A percentile compares a stretch with the other conserved stretches of the same genome.
Evolutionary conservation across 2,888 invertebrate species (phyloP).

Genomic region (Spilarctia lutea): DNA sequence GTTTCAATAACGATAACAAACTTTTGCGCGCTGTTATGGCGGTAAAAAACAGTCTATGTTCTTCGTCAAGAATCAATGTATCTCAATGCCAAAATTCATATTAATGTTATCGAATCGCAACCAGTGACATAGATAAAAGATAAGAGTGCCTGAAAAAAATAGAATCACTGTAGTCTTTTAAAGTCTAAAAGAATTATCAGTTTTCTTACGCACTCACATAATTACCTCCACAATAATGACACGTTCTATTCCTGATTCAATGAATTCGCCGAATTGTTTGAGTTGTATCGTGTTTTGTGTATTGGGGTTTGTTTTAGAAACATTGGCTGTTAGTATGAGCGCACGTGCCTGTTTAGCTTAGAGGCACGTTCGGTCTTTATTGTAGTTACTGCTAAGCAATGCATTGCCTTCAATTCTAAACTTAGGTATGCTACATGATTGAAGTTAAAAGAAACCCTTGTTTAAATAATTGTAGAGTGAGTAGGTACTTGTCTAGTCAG

Average conservation of each 20-base stretch:
- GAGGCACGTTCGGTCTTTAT: constrained; percentile 64
- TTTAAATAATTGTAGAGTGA: background rate
- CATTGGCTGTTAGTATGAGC: constrained; percentile 69
- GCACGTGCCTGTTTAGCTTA: constrained; percentile 81
- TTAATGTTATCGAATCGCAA: background rate
- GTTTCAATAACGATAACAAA: background rate
- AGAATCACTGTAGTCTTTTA: too few species aligned
- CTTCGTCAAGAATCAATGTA: too few species aligned
- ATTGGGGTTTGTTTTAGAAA: constrained; percentile 79
- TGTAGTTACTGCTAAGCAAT: constrained; percentile 60
- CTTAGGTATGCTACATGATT: background rate
- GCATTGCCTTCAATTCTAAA: constrained; percentile 34
- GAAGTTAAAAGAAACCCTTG: background rate
- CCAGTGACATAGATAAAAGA: background rate
- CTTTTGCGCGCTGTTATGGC: background rate
- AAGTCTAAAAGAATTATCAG: background rate
- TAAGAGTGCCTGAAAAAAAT: too few species aligned
- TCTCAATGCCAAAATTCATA: too few species aligned
- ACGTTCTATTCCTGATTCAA: constrained; percentile 57
- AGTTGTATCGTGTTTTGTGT: constrained; percentile 66
- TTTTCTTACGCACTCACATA: background rate
- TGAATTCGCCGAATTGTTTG: constrained; percentile 61
- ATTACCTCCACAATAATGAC: constrained; percentile 34
- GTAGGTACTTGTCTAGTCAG: background rate
- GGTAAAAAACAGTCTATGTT: too few species aligned